Evolutionary conservation across 1,140 invertebrate genomes (phyloP), one percentile per base, ranked within the genome.

Genomic region (Cecropterus lyciades): DNA sequence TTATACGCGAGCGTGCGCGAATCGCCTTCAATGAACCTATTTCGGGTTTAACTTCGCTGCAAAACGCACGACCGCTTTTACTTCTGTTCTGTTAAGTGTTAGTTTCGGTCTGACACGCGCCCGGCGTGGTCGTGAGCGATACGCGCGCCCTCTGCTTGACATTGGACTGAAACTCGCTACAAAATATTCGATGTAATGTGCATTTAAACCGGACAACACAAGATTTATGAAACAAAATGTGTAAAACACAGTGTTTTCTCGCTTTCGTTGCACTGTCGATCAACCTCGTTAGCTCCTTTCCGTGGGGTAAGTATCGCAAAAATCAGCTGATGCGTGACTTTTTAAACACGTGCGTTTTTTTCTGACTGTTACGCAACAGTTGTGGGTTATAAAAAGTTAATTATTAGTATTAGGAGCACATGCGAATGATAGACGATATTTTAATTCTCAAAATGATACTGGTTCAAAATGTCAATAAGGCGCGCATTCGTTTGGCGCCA

Each of bases 181-280:
- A 70, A 67, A 67, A 71, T 72, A 67, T 67, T 75, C 78, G 67
- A 81, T 77, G 67, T 75, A 77, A 85, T 83, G 85, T 91, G 85
- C 77, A 84, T 84, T 85, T 85, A 77, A 73, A 78, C 37, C 66
- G 56, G 60, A 69, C 60, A 72, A 66, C 69, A 60, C 57, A 67
- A 81, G 77, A 75, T 89, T 88, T 69, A 84, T 89, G 77, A 89
- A 77, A 81, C 71, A 88, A 88, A 86, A 91, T 91, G 88, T 86
- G 75, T 70, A 80, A 67, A 77, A 71, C 66, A 65, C 77, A 83
- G 79, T 85, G 81, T 77, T 68, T 85, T n/a, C 64, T 91, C 40
- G 76, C 79, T 45, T 68, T 83, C 40, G 51, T 82, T 42, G 69
- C 77, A 30, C 57, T 88, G 30, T 75, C 70, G 27, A 63, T 85